Evolutionary conservation across 2,113 vertebrate species (phyloP).

Genomic region (Pterocles gutturalis): DNA sequence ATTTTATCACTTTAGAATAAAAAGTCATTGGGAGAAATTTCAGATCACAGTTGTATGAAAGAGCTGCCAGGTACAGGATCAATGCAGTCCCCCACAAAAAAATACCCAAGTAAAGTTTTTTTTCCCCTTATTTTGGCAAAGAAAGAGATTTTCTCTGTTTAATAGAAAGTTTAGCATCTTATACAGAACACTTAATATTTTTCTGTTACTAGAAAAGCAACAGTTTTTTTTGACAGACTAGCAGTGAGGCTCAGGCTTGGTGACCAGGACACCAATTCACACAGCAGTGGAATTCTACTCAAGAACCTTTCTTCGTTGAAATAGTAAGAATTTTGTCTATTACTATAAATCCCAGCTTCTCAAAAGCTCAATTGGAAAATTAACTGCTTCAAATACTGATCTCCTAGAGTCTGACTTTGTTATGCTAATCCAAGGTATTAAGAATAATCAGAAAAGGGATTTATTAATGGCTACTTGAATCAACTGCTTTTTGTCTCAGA

Average conservation of each 20-base stretch:
- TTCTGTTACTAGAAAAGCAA: background rate
- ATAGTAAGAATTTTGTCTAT: background rate
- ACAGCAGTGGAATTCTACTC: background rate
- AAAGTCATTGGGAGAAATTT: background rate
- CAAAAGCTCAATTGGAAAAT: constrained; percentile 22
- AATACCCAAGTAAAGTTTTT: background rate
- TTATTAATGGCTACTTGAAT: constrained; percentile 19
- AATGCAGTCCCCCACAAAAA: background rate
- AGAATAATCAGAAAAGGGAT: constrained; percentile 30
- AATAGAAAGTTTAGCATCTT: background rate
- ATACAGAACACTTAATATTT: background rate
- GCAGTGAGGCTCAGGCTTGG: background rate
- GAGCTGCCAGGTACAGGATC: background rate
- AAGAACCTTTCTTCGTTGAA: background rate
- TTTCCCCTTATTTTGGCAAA: background rate
- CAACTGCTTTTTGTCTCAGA: constrained; percentile 39
- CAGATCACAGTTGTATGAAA: background rate
- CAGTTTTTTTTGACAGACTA: background rate
- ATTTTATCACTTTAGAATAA: background rate
- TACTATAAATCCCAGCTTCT: background rate
- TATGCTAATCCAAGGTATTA: constrained; percentile 47
- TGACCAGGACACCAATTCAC: background rate
- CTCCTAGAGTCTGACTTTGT: constrained; percentile 8
- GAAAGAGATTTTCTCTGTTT: background rate
- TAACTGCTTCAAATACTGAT: background rate